Conservation (phyloP, 2,888 invertebrate genomes). For the Thymelicus sylvestris region DNA sequence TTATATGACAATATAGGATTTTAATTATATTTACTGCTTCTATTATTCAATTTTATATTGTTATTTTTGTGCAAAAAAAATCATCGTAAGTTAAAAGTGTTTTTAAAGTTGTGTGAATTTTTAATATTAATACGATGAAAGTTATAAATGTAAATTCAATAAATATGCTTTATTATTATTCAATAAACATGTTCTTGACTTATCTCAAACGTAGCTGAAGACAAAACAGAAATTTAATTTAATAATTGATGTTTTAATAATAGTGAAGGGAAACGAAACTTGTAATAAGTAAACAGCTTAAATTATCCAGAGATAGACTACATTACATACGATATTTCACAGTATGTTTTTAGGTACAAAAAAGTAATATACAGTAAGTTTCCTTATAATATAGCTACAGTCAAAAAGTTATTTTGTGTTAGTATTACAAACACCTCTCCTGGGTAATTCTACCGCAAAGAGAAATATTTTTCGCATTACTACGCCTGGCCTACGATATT, state of each 20-base stretch:
- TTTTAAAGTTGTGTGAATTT: too few relatives aligned
- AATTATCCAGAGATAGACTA: not conserved
- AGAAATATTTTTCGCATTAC: slow-evolving; percentile 9
- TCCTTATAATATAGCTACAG: not conserved
- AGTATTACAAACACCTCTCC: slow-evolving; percentile 15
- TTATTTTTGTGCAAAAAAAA: too few relatives aligned
- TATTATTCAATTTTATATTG: not conserved
- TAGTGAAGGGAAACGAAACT: too few relatives aligned
- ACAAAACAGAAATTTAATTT: not conserved
- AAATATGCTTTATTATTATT: too few relatives aligned
- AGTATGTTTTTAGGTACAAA: too few relatives aligned
- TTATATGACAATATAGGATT: slow-evolving; percentile 13
- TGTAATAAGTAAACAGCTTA: not conserved
- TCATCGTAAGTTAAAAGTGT: too few relatives aligned
- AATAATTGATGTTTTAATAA: not conserved
- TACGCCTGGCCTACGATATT: not conserved
- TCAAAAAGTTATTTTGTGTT: slow-evolving; percentile 10
- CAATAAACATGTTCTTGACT: too few relatives aligned
- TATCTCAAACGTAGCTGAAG: not conserved
- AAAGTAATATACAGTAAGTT: too few relatives aligned
- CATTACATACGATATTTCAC: not conserved
- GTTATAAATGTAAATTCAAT: too few relatives aligned
- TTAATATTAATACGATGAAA: too few relatives aligned
- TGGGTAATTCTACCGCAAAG: slow-evolving; percentile 11
- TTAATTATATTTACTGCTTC: slow-evolving; percentile 9